Conservation (phyloP, 2,797 vertebrate species). For the Natrix natrix region DNA sequence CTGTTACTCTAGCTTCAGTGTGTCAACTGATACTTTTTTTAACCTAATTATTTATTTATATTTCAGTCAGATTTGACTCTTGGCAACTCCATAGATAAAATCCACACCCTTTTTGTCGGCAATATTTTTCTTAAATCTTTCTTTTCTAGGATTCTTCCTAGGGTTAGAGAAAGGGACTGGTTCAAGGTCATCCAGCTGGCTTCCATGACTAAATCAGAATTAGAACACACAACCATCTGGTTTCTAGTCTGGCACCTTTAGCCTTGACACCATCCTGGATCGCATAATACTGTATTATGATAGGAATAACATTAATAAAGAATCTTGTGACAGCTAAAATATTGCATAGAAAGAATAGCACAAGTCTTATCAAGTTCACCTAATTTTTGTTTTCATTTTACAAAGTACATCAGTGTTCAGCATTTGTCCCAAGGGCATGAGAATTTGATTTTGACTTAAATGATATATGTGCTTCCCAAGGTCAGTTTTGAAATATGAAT, state of each 20-base stretch:
- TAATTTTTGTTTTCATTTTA: not conserved
- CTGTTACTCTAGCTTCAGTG: not conserved
- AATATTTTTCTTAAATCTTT: not conserved
- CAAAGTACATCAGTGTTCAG: not conserved
- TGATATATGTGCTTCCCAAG: not conserved
- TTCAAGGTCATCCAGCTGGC: not conserved
- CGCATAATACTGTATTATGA: not conserved
- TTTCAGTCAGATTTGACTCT: not conserved
- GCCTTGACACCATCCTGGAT: not conserved
- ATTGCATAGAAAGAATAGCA: not conserved
- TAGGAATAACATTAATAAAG: not conserved
- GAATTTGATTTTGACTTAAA: not conserved
- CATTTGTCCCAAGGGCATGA: not conserved
- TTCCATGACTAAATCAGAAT: not conserved
- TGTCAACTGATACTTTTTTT: not conserved
- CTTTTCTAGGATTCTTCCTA: not conserved
- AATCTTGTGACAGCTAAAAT: not conserved
- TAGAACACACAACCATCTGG: not conserved
- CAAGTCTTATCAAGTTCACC: not conserved
- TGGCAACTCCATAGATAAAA: not conserved
- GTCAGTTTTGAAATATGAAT: not conserved
- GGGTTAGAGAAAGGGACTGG: not conserved
- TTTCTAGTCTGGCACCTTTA: not conserved
- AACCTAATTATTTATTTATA: not conserved
- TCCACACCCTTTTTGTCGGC: not conserved